Evolutionary conservation across 2,797 vertebrate species (phyloP), one percentile per base, ranked within the genome.

Genomic region (Esox masquinongy): DNA sequence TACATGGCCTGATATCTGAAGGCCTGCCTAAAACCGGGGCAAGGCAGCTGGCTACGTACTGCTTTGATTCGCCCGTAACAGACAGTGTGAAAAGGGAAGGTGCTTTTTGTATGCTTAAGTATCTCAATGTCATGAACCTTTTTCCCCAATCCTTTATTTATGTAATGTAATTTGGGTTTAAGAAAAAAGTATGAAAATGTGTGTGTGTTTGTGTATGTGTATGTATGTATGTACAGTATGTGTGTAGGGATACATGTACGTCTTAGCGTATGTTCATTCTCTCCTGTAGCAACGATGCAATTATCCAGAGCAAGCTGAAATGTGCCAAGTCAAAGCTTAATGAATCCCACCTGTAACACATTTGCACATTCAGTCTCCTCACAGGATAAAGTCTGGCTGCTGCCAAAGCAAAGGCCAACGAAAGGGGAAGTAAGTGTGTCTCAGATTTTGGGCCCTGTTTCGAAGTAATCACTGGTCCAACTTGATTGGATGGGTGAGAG

Each of bases 311-410:
- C 70, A 29, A 88, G 84, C 84, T 89, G 88, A 88, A 84, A 66
- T 88, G 88, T 92, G 91, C 89, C 87, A 91, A 91, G 89, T 89
- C 87, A 86, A 86, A 83, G 77, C 86, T 87, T 93, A 93, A 94
- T 93, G 92, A 92, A 92, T 93, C 90, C 92, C 93, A 94, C 94
- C 93, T 94, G 93, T 86, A 88, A 85, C 84, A 89, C 89, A 92
- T 91, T 90, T 91, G 82, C 88, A 92, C 92, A 83, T 91, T 91
- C 89, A 90, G 89, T 89, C 87, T 87, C 91, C 90, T 93, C 90
- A 83, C 87, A 92, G 88, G 89, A 93, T 82, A 84, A 88, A 82
- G 83, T 77, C 83, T 79, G 82, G 77, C 83, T 80, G 88, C 88
- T 92, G 90, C 91, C 90, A 92, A 92, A 92, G 88, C 88, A 92